Percentiles rank a stretch among this genome's conserved stretches.
phyloP scores from a whole-genome alignment of 2,113 vertebrate genomes.

The Emydura subglobosa region DNA sequence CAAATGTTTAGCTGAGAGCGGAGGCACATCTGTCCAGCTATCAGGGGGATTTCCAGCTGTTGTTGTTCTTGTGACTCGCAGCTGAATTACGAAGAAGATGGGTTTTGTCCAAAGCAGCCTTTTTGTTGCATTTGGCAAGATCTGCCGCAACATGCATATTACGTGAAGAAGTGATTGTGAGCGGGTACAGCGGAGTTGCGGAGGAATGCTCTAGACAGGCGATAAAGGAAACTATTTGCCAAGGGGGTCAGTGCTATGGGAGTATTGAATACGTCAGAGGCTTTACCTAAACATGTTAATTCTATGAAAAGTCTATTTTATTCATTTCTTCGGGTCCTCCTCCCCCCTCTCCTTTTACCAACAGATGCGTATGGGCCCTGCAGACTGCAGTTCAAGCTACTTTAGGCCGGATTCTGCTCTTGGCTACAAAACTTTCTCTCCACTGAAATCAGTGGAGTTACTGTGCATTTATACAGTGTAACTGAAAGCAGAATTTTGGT shows the following conservation, averaged over 20 bases:
- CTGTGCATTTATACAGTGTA: neutral
- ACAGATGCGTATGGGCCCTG: fast-evolving
- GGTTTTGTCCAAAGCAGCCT: neutral
- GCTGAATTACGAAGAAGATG: neutral
- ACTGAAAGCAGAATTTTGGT: neutral
- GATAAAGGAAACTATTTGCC: neutral
- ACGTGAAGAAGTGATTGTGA: neutral
- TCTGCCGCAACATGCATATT: neutral
- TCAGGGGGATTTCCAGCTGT: constrained; percentile 54
- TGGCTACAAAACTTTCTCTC: fast-evolving
- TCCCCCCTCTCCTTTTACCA: fast-evolving
- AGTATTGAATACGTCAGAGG: neutral
- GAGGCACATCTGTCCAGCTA: constrained; percentile 41
- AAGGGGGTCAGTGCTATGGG: neutral
- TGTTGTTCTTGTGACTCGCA: constrained; percentile 43
- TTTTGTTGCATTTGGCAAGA: neutral
- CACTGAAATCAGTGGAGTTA: neutral
- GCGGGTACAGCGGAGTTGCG: neutral
- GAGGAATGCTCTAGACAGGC: neutral
- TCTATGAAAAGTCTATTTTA: neutral
- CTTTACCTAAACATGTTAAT: neutral
- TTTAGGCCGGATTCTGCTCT: fast-evolving
- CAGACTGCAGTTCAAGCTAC: neutral
- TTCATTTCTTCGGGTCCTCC: neutral
- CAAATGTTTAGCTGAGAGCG: neutral